Evolutionary conservation across 2,888 invertebrate species (phyloP), one percentile per base, ranked within the genome.

Genomic region (Anthoptus insignis): DNA sequence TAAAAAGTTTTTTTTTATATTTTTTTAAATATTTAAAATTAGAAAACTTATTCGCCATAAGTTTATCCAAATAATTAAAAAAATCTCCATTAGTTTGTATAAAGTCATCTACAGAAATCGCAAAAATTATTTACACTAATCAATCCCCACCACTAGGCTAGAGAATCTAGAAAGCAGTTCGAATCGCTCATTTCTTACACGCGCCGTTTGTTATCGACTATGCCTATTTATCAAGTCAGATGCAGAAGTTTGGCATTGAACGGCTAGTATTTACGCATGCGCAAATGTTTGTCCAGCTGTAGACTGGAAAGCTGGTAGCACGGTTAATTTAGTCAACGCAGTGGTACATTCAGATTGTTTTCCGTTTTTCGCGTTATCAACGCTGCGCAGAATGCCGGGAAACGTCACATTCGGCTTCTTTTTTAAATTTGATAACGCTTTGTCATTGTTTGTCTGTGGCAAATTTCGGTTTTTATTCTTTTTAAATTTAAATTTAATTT

Each of bases 171-270:
- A 27, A 14, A 49, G 49, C 13, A 49, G 14, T 13, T 49, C 14
- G 49, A 49, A 49, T 47, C 27, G 49, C 61, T 16, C 22, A 56
- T 63, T 59, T 53, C 61, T 54, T 59, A 60, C 53, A 64, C 49
- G 60, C 64, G 47, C 49, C 64, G 56, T 63, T 71, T 69, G 68
- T 69, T 66, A 64, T 53, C 60, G 53, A 66, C 64, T 66, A 58
- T 66, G 66, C 66, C 56, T 64, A 64, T 69, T 72, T 71, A 67
- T 76, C 75, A 81, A 79, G 75, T 77, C 77, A 79, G 73, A 81
- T 88, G 87, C 87, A 88, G 73, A 72, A 82, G 77, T 81, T 81
- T 87, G 87, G 83, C 87, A 88, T 88, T 88, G 86, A 86, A 78
- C 81, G 74, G 72, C 67, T 39, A 69, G 67, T 75, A 65, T 71